Evolutionary conservation across 2,113 vertebrate genomes (phyloP), one percentile per base, ranked within the genome.

Genomic region (Phrynosoma blainvillii): DNA sequence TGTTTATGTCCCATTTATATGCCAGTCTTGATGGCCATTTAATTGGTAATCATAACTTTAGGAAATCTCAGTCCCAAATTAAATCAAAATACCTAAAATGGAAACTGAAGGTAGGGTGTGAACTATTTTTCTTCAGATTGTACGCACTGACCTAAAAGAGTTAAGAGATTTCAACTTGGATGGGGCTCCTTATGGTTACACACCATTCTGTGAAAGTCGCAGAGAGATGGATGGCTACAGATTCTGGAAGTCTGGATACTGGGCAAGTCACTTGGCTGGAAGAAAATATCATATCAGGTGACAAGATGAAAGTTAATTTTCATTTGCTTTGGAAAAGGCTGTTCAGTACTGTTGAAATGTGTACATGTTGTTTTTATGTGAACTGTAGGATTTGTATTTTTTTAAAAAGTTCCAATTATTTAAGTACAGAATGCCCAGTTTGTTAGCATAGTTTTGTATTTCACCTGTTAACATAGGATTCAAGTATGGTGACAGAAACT

Each of bases 231-330:
- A 99, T 89, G 99, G 99, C 52, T 99, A 99, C 91, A 97, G 99
- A 86, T 99, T 99, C 96, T 99, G 99, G 99, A 99, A 98, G 89
- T 98, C 99, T 0, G 99, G 99, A 1, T 99, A 99, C 95, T 99
- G 99, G 99, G 98, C 99, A 76, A 99, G 98, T 90, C 99, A 99
- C 90, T 96, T 99, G 88, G 98, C 98, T 9, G 98, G 98, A 62
- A 97, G 99, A 71, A 99, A 98, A 94, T 99, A 99, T 93, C 99
- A 99, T 84, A 99, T 99, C 97, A 99, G 99, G 99, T 99, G 96
- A 85, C 36, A 27, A 77, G 23, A 32, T 23, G n/a, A 66, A 79
- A 4, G 16, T 0, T 2, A 0, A 40, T 1, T 74, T 73, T 18
- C 36, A 20, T 6, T 76, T 79, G 54, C 56, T 47, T 65, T 76